These are phyloP conservation scores for Conchocele bisecta DNA, from an alignment of 2,888 invertebrate genomes.

Conservation along the genomic window DNA sequence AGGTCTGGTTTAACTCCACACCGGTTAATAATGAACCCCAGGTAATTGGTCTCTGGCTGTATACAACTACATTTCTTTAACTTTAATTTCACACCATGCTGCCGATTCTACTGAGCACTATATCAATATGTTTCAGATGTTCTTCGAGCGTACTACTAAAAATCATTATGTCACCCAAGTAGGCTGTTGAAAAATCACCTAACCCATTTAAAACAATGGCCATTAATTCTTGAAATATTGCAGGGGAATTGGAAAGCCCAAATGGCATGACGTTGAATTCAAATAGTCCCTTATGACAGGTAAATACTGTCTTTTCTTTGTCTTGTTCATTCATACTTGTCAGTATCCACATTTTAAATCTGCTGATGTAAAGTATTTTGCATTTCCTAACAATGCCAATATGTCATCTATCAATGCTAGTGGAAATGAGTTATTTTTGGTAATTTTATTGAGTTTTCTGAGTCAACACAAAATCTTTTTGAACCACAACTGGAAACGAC, in stretches of 20 bases:
- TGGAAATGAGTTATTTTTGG: slow-evolving; percentile 23
- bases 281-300: slow-evolving; percentile 30
- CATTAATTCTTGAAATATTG: slow-evolving; percentile 33
- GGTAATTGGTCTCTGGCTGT: slow-evolving; percentile 34
- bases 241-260: slow-evolving; percentile 34
- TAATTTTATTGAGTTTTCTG: slow-evolving; percentile 13
- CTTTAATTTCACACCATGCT: slow-evolving; percentile 30
- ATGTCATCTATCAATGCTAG: slow-evolving; percentile 10
- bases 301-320: slow-evolving; percentile 11
- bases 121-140: slow-evolving; percentile 37
- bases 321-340: slow-evolving; percentile 19
- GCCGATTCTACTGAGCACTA: slow-evolving; percentile 35
- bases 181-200: slow-evolving; percentile 33
- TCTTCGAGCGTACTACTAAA: slow-evolving; percentile 38
- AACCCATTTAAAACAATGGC: slow-evolving; percentile 29
- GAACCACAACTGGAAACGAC: slow-evolving; percentile 41
- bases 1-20: slow-evolving; percentile 34
- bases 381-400: slow-evolving; percentile 23
- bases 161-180: slow-evolving; percentile 55
- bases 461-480: slow-evolving; percentile 22
- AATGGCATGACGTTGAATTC: slow-evolving; percentile 41
- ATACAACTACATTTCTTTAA: slow-evolving; percentile 36
- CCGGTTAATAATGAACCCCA: slow-evolving; percentile 33
- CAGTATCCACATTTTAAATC: slow-evolving; percentile 46
- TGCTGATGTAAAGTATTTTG: slow-evolving; percentile 27